Conservation (phyloP, 2,113 vertebrate genomes). For the Aix galericulata region DNA sequence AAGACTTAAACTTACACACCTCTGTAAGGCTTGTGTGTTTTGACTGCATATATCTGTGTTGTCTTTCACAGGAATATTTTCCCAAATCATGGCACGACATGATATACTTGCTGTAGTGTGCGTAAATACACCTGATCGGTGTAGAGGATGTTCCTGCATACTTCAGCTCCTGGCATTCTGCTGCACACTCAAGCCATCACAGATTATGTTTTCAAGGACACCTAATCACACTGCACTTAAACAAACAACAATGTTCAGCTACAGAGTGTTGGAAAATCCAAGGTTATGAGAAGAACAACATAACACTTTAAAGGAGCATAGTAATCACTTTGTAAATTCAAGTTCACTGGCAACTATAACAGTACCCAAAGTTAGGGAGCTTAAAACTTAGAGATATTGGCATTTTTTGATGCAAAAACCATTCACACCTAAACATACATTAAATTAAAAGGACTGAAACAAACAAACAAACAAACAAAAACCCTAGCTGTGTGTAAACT, state of each 20-base stretch:
- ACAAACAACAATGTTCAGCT: slow-evolving; percentile 10
- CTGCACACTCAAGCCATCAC: not conserved
- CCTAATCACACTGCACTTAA: not conserved
- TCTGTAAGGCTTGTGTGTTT: not conserved
- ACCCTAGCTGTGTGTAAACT: not conserved
- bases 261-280: not conserved
- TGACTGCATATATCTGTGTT: not conserved
- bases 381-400: not conserved
- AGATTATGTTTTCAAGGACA: slow-evolving; percentile 29
- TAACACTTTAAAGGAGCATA: not conserved
- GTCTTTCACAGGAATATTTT: not conserved
- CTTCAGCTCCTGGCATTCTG: not conserved
- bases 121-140: not conserved
- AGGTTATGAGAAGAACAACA: not conserved
- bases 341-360: not conserved
- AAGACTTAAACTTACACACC: not conserved
- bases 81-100: not conserved
- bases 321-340: not conserved
- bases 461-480: not conserved
- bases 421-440: not conserved
- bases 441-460: not conserved
- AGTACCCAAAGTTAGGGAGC: not conserved
- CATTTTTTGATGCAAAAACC: not conserved
- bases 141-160: not conserved
- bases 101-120: not conserved